phyloP scores from a whole-genome alignment of 2,113 vertebrate species.

The Anthoscopus minutus region DNA sequence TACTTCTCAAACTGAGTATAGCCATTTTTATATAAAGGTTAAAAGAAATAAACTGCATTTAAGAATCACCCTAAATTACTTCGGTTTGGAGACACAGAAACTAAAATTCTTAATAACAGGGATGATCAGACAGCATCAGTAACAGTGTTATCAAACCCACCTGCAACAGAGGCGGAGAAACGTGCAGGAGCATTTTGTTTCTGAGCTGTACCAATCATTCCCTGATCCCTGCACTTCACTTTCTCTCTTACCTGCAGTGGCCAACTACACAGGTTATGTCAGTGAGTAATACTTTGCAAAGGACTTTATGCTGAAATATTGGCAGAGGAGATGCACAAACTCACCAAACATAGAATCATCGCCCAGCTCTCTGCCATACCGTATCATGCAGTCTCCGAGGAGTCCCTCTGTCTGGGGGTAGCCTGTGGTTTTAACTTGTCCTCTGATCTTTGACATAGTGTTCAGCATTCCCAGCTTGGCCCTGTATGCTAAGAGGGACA shows the following conservation, averaged over 20 bases:
- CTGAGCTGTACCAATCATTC: background rate
- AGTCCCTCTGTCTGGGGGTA: conserved; percentile 92
- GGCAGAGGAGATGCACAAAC: conserved; percentile 1
- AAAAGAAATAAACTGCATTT: background rate
- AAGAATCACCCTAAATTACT: background rate
- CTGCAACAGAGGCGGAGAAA: background rate
- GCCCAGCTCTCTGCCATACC: conserved; percentile 87
- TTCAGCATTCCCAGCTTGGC: conserved; percentile 92
- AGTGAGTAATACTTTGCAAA: background rate
- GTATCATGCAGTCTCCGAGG: conserved; percentile 91
- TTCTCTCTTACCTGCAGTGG: background rate
- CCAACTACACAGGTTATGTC: background rate
- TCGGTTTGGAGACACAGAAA: background rate
- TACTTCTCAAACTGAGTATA: background rate
- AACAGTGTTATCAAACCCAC: background rate
- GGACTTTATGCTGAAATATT: background rate
- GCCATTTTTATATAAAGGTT: background rate
- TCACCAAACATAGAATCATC: conserved; percentile 88
- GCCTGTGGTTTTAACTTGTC: conserved; percentile 89
- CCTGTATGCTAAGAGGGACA: conserved; percentile 79
- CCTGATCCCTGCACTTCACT: background rate
- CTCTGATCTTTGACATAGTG: conserved; percentile 91
- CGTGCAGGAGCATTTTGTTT: background rate
- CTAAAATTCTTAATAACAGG: background rate
- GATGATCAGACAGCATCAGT: background rate